phyloP scores from a whole-genome alignment of 2,113 vertebrate genomes.

The Grus americana region DNA sequence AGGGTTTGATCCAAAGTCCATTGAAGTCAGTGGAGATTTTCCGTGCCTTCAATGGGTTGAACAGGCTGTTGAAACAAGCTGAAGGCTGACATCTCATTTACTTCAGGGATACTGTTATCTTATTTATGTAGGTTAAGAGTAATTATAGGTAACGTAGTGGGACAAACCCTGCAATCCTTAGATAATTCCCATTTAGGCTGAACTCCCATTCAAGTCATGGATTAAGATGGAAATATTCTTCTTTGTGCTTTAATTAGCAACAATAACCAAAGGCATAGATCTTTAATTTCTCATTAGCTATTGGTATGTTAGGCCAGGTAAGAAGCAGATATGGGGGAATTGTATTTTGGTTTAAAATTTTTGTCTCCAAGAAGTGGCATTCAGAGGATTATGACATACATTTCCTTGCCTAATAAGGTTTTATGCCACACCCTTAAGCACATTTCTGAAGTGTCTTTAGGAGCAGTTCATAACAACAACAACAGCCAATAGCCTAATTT shows the following conservation, averaged over 20 bases:
- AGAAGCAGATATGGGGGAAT: neutral
- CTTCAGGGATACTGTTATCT: neutral
- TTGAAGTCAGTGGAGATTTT: conserved; percentile 10
- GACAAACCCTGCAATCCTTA: conserved; percentile 30
- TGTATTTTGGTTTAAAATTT: neutral
- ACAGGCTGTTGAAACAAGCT: neutral
- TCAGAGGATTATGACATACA: neutral
- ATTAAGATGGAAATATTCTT: neutral
- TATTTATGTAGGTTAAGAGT: conserved; percentile 24
- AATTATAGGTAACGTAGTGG: conserved; percentile 10
- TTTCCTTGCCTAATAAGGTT: conserved; percentile 27
- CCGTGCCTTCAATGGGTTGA: neutral
- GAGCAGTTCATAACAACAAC: neutral
- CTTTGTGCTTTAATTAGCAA: conserved; percentile 1
- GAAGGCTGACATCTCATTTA: conserved; percentile 16
- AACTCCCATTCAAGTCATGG: neutral
- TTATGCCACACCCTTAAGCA: conserved; percentile 14
- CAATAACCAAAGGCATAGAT: neutral
- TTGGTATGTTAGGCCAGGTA: neutral
- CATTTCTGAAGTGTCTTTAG: neutral
- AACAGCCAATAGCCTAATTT: neutral
- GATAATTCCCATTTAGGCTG: neutral
- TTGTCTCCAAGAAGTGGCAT: neutral
- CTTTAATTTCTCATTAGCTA: conserved; percentile 24
- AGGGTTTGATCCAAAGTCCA: neutral